These are phyloP conservation scores for Latrodectus hesperus DNA, from an alignment of 2,888 invertebrate species.

Conservation along the genomic window DNA sequence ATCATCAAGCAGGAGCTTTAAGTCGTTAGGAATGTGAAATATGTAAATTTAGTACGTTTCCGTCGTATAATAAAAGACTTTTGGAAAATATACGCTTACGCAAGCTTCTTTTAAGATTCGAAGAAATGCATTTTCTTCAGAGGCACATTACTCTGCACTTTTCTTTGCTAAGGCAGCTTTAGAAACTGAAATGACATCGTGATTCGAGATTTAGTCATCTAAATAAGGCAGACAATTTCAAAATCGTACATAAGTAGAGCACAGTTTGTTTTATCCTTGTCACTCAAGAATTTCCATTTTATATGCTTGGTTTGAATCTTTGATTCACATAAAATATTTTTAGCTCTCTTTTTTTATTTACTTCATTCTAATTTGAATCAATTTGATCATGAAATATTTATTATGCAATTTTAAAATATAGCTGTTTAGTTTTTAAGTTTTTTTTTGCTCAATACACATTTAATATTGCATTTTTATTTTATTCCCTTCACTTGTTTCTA, in stretches of 20 bases:
- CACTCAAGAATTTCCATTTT: neutral
- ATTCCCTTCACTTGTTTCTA: too few relatives aligned
- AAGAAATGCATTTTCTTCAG: constrained; percentile 14
- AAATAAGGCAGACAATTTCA: neutral
- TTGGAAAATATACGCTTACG: constrained; percentile 11
- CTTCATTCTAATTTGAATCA: neutral
- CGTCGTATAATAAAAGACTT: neutral
- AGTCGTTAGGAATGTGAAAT: constrained; percentile 21
- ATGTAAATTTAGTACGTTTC: constrained; percentile 23
- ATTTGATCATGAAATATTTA: too few relatives aligned
- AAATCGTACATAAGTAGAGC: neutral
- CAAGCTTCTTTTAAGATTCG: constrained; percentile 20
- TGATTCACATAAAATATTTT: neutral
- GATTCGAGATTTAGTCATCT: constrained; percentile 1
- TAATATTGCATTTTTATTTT: too few relatives aligned
- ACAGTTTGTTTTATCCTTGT: constrained; percentile 1
- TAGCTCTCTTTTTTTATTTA: neutral
- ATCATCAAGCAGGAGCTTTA: neutral
- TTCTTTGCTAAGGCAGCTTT: constrained; percentile 22
- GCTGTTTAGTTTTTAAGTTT: too few relatives aligned
- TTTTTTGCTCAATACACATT: too few relatives aligned
- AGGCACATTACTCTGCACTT: constrained; percentile 14
- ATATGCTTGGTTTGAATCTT: neutral
- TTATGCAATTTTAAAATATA: too few relatives aligned
- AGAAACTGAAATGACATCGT: constrained; percentile 13